Percentiles rank a stretch among this genome's conserved stretches.
Conservation (phyloP, 2,113 vertebrate species). For the Rhagologus leucostigma region DNA sequence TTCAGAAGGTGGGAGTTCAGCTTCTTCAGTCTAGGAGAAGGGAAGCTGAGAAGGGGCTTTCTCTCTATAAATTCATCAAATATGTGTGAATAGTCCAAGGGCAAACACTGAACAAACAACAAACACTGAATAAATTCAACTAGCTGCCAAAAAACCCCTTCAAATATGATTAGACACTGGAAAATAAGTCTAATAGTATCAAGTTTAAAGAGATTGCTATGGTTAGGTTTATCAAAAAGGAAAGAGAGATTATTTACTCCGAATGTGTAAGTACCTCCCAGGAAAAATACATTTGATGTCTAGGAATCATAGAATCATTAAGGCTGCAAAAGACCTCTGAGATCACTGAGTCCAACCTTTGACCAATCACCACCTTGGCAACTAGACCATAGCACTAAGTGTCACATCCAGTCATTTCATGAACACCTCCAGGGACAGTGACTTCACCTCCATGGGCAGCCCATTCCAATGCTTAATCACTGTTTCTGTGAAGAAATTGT, state of each 20-base stretch:
- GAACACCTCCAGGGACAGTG: background rate
- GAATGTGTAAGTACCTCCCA: background rate
- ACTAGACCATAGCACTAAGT: background rate
- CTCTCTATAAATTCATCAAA: background rate
- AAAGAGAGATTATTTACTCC: background rate
- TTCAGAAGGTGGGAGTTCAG: background rate
- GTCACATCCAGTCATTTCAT: background rate
- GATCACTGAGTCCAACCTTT: background rate
- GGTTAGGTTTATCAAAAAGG: background rate
- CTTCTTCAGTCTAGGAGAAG: background rate
- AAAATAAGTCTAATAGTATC: background rate
- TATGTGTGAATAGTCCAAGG: background rate
- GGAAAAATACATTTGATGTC: background rate
- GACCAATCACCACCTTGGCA: background rate
- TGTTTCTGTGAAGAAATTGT: background rate
- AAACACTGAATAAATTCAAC: background rate
- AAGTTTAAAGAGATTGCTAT: background rate
- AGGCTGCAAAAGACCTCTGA: background rate
- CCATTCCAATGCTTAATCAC: background rate
- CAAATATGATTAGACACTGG: background rate
- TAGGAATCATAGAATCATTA: background rate
- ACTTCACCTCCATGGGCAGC: background rate
- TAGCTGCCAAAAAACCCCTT: background rate
- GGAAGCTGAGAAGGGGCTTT: background rate
- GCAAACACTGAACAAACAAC: background rate